These are phyloP conservation scores for Brachionus koreanus DNA, from an alignment of 1,140 invertebrate species.

Conservation along the genomic window DNA sequence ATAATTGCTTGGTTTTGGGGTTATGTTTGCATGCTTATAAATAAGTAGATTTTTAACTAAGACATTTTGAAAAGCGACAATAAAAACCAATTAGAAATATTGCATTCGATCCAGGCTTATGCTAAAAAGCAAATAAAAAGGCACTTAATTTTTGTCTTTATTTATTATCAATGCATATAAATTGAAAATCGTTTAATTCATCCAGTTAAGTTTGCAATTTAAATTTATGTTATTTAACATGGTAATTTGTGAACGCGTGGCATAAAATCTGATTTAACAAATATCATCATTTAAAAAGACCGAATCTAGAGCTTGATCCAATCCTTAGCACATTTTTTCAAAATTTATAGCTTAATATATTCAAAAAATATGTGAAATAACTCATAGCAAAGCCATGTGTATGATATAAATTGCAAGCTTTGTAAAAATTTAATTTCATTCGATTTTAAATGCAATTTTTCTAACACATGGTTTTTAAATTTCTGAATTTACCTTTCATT, in stretches of 20 bases:
- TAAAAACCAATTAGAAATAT: not conserved
- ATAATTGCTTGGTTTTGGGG: not conserved
- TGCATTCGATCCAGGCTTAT: not conserved
- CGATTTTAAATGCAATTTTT: constrained; percentile 1
- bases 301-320: not conserved
- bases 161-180: not conserved
- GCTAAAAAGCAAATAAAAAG: not conserved
- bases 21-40: not conserved
- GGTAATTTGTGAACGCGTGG: not conserved
- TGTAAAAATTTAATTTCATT: constrained; percentile 14
- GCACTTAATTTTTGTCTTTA: not conserved
- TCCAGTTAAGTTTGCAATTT: not conserved
- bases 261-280: not conserved
- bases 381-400: constrained; percentile 14
- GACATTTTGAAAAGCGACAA: not conserved
- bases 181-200: not conserved
- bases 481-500: not conserved
- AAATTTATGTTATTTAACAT: constrained; percentile 1
- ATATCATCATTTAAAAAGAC: not conserved
- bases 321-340: constrained; percentile 25
- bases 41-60: not conserved
- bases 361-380: constrained; percentile 30
- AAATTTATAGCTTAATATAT: not conserved
- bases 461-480: constrained; percentile 12
- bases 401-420: constrained; percentile 17